Conservation (phyloP, 2,797 vertebrate species). For the Miichthys miiuy region DNA sequence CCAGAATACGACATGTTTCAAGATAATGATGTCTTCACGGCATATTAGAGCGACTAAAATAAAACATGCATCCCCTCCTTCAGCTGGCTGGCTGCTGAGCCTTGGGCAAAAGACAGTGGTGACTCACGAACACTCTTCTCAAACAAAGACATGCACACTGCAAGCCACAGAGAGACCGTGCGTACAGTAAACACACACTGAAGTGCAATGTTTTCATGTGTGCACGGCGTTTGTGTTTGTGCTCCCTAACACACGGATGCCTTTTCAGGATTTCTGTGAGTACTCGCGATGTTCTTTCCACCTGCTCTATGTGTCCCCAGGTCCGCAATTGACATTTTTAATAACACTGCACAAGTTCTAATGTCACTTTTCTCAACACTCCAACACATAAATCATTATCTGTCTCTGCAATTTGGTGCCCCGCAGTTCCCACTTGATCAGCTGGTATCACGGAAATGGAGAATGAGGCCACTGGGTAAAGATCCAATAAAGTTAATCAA, state of each 20-base stretch:
- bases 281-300: slow-evolving; percentile 1
- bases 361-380: slow-evolving; percentile 26
- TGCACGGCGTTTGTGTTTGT: slow-evolving; percentile 21
- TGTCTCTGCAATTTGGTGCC: slow-evolving; percentile 53
- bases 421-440: slow-evolving; percentile 61
- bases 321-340: slow-evolving; percentile 48
- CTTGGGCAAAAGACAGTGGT: slow-evolving; percentile 72
- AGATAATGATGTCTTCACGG: slow-evolving; percentile 79
- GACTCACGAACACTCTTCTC: slow-evolving; percentile 76
- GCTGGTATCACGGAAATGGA: slow-evolving; percentile 29
- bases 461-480: slow-evolving; percentile 65
- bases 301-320: slow-evolving; percentile 33
- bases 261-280: slow-evolving; percentile 47
- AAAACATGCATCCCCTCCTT: slow-evolving; percentile 74
- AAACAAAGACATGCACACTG: slow-evolving; percentile 75
- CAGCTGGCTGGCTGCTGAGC: slow-evolving; percentile 77
- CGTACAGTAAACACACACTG: slow-evolving; percentile 69
- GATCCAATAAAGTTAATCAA: slow-evolving; percentile 70
- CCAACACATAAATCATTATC: slow-evolving; percentile 44
- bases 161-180: slow-evolving; percentile 60
- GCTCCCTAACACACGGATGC: slow-evolving; percentile 24
- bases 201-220: slow-evolving; percentile 36
- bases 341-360: slow-evolving; percentile 43
- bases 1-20: slow-evolving; percentile 56
- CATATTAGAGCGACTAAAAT: slow-evolving; percentile 78